A percentile compares a stretch with the other conserved stretches of the same genome.
Conservation (phyloP, 2,888 invertebrate genomes). For the Drosophila aldrichi region DNA sequence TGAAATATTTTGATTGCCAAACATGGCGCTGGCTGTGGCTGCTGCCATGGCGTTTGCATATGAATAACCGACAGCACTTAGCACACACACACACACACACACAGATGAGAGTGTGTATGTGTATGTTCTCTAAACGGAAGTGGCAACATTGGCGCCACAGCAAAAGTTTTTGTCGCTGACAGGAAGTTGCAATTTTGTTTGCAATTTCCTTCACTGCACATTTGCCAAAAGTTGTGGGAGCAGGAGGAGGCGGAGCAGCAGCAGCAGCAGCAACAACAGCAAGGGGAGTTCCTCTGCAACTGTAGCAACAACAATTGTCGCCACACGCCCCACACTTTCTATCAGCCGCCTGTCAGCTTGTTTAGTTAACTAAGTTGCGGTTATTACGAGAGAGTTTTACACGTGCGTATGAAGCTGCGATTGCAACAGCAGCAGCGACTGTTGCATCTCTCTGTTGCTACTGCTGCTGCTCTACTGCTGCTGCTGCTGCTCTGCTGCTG, state of each 20-base stretch:
- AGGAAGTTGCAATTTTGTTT: conserved; percentile 84
- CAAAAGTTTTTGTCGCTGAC: conserved; percentile 82
- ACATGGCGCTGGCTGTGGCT: conserved; percentile 61
- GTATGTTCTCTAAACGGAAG: conserved; percentile 70
- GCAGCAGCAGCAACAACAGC: neutral
- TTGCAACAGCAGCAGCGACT: conserved; percentile 9
- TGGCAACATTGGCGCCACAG: conserved; percentile 82
- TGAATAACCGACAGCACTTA: conserved; percentile 82
- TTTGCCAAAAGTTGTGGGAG: conserved; percentile 33
- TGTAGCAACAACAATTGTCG: conserved; percentile 33
- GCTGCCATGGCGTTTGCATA: conserved; percentile 71
- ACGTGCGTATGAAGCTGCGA: conserved; percentile 43
- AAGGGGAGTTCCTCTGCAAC: conserved; percentile 18
- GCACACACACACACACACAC: conserved; percentile 46
- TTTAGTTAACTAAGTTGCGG: conserved; percentile 80
- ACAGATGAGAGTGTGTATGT: conserved; percentile 13
- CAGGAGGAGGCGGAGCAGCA: neutral
- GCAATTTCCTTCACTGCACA: conserved; percentile 83
- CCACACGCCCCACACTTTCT: conserved; percentile 13
- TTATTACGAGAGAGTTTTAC: conserved; percentile 67
- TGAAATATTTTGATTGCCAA: conserved; percentile 81
- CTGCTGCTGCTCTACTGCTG: conserved; percentile 23
- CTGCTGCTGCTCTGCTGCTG: neutral
- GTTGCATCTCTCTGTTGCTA: too few relatives aligned
- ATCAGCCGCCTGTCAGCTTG: conserved; percentile 66